phyloP scores from a whole-genome alignment of 2,797 vertebrate genomes.

The Sebastes aleutianus region DNA sequence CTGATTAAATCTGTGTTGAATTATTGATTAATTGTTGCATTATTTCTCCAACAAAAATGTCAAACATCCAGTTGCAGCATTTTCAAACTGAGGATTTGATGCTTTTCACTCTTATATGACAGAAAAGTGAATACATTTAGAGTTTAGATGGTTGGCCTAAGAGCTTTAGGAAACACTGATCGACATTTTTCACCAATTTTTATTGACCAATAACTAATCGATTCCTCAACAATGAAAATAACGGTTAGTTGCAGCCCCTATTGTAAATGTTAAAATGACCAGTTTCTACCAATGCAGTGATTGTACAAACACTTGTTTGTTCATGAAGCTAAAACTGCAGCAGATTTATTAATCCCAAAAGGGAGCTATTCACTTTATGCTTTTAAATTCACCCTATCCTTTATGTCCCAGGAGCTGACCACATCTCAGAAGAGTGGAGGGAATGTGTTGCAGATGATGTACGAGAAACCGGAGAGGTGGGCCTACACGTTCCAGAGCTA shows the following conservation, averaged over 20 bases:
- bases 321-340: neutral
- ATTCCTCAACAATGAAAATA: neutral
- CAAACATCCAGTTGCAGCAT: too few species aligned
- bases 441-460: conserved; percentile 94
- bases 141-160: too few species aligned
- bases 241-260: accelerated
- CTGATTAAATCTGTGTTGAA: neutral
- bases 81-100: too few species aligned
- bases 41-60: too few species aligned
- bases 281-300: neutral
- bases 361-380: neutral
- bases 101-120: too few species aligned
- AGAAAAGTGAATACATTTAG: too few species aligned
- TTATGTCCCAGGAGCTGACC: conserved; percentile 85
- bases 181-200: too few species aligned
- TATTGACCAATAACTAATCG: too few species aligned
- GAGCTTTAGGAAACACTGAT: too few species aligned
- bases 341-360: neutral
- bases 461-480: conserved; percentile 92
- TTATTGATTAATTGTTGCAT: accelerated
- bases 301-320: too few species aligned
- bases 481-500: conserved; percentile 95
- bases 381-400: neutral
- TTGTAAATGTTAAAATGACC: neutral
- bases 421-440: conserved; percentile 90